These are phyloP conservation scores for Gambelia wislizenii DNA, from an alignment of 2,797 vertebrate species.

Conservation along the genomic window DNA sequence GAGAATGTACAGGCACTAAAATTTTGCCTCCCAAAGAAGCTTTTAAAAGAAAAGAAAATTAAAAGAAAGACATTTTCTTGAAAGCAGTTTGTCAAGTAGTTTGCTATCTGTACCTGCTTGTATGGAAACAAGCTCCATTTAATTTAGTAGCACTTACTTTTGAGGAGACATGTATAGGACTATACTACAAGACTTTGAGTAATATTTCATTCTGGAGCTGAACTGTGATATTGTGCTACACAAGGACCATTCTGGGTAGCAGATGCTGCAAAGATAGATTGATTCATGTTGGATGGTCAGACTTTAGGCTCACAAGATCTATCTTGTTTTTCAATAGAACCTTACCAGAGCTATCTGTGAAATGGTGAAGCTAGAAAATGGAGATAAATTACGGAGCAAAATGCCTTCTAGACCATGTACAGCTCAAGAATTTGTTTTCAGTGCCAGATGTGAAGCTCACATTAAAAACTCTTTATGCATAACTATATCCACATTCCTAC, in stretches of 20 bases:
- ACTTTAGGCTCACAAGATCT: neutral
- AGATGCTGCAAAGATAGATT: neutral
- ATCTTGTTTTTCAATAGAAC: neutral
- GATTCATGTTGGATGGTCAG: neutral
- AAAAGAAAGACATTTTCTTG: conserved; percentile 4
- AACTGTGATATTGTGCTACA: neutral
- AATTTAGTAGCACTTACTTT: neutral
- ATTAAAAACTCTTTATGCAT: neutral
- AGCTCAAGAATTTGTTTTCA: neutral
- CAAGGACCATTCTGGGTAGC: neutral
- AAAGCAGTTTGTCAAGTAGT: neutral
- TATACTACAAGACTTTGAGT: neutral
- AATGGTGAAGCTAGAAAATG: neutral
- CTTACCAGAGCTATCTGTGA: neutral
- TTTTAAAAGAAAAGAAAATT: neutral
- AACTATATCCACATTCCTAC: neutral
- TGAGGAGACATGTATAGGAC: neutral
- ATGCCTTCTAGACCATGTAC: neutral
- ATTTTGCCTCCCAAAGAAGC: neutral
- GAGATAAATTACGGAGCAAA: neutral
- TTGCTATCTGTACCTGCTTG: neutral
- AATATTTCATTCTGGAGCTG: neutral
- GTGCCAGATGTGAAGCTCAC: neutral
- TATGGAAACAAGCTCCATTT: neutral
- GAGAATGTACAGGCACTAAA: neutral